A percentile compares a stretch with the other conserved stretches of the same genome.
phyloP scores from a whole-genome alignment of 2,888 invertebrate species.

The Phrixothrix hirtus region DNA sequence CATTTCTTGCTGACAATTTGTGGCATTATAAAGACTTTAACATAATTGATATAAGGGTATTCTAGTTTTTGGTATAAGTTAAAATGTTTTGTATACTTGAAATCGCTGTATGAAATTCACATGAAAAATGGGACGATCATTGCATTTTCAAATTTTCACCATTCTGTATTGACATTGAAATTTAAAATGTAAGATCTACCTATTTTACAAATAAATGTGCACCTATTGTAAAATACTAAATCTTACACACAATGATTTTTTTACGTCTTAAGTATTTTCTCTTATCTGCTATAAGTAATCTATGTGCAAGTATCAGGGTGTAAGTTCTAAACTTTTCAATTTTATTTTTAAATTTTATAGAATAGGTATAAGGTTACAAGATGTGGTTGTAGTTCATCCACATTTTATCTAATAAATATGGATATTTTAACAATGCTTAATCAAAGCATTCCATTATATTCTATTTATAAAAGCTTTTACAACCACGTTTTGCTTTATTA shows the following conservation, averaged over 20 bases:
- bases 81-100: conserved; percentile 38
- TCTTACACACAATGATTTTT: too few relatives aligned
- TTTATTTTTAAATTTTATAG: too few relatives aligned
- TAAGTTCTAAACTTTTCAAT: not conserved
- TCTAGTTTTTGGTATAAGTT: conserved; percentile 32
- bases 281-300: too few relatives aligned
- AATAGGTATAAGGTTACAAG: too few relatives aligned
- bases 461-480: too few relatives aligned
- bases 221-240: conserved; percentile 20
- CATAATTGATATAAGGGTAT: conserved; percentile 39
- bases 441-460: too few relatives aligned
- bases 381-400: too few relatives aligned
- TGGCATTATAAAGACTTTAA: conserved; percentile 30
- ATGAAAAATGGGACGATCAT: conserved; percentile 40
- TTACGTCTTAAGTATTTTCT: too few relatives aligned
- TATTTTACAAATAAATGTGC: conserved; percentile 29
- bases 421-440: too few relatives aligned
- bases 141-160: conserved; percentile 13
- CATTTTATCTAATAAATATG: too few relatives aligned
- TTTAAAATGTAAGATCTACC: conserved; percentile 14
- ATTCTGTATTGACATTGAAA: too few relatives aligned
- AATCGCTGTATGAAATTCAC: conserved; percentile 52
- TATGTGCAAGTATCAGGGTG: not conserved
- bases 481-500: too few relatives aligned
- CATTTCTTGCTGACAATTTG: conserved; percentile 21